A percentile compares a stretch with the other conserved stretches of the same genome.
These are phyloP conservation scores for Coturnix japonica DNA, from an alignment of 2,113 vertebrate genomes.

Conservation along the genomic window DNA sequence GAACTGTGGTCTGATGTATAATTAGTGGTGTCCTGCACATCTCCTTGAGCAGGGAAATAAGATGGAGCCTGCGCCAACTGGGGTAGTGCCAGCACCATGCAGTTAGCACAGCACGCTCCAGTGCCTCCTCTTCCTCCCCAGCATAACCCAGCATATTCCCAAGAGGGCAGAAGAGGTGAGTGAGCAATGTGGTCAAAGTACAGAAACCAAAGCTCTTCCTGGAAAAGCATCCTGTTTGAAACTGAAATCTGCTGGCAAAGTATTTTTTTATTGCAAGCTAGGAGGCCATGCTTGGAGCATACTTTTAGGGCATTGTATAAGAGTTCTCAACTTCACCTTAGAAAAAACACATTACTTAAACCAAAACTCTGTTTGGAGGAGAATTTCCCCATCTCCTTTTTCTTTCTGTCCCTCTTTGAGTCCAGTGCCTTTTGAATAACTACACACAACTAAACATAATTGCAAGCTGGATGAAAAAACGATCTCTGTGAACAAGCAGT, in stretches of 20 bases:
- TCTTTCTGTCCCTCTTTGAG: neutral
- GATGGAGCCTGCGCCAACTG: neutral
- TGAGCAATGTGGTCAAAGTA: neutral
- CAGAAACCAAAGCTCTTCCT: neutral
- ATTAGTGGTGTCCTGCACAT: neutral
- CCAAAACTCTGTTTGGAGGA: neutral
- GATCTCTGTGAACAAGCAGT: neutral
- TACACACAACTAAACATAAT: neutral
- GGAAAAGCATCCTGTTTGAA: neutral
- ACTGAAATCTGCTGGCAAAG: neutral
- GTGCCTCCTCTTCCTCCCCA: conserved; percentile 1
- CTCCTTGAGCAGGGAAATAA: neutral
- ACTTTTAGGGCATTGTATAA: neutral
- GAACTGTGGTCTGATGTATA: neutral
- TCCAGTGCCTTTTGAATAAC: neutral
- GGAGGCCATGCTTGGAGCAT: neutral
- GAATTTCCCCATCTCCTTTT: neutral
- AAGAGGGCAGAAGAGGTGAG: conserved; percentile 32
- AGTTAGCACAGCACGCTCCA: conserved; percentile 20
- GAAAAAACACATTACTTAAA: neutral
- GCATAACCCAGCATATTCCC: neutral
- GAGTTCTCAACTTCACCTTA: neutral
- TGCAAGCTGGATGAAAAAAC: neutral
- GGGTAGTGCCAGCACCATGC: neutral
- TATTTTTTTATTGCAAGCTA: neutral